These are phyloP conservation scores for Fistularia tabacaria DNA, from an alignment of 2,797 vertebrate genomes.

Conservation along the genomic window DNA sequence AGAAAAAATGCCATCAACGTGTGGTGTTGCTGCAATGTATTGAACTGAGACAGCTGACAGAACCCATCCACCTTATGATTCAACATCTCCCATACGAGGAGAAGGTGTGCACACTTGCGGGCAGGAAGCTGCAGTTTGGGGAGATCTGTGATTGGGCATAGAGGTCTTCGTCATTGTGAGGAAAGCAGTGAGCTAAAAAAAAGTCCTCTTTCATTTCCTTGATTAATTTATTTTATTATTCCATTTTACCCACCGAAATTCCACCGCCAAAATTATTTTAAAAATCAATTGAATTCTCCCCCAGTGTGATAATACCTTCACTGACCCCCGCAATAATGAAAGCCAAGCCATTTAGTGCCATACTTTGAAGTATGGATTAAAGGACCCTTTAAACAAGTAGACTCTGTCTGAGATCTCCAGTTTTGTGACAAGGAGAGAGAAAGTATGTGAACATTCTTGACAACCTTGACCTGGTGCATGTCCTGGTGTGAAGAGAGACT, in stretches of 20 bases:
- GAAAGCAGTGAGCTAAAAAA: no score
- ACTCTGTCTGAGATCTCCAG: slow-evolving; percentile 50
- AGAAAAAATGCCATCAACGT: neutral
- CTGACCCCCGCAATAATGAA: slow-evolving; percentile 38
- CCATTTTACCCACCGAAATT: slow-evolving; percentile 44
- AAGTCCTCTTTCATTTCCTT: no score
- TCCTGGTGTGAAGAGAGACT: slow-evolving; percentile 69
- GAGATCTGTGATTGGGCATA: slow-evolving; percentile 34
- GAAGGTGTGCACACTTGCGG: slow-evolving; percentile 52
- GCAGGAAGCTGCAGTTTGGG: slow-evolving; percentile 30
- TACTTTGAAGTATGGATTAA: slow-evolving; percentile 11
- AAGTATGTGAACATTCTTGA: slow-evolving; percentile 43
- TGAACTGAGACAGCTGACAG: slow-evolving; percentile 5
- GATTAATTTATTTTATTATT: no score
- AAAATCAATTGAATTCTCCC: no score
- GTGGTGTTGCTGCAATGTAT: neutral
- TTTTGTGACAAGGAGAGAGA: slow-evolving; percentile 57
- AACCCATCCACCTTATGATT: neutral
- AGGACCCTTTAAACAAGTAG: slow-evolving; percentile 46
- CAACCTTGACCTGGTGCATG: slow-evolving; percentile 56
- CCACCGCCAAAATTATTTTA: slow-evolving; percentile 1
- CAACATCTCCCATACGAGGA: slow-evolving; percentile 9
- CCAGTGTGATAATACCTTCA: slow-evolving; percentile 34
- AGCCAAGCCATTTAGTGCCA: slow-evolving; percentile 56
- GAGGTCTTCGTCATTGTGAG: slow-evolving; percentile 30